Percentiles rank a stretch among this genome's conserved stretches.
These are phyloP conservation scores for Gari tellinella DNA, from an alignment of 2,888 invertebrate genomes.

Conservation along the genomic window DNA sequence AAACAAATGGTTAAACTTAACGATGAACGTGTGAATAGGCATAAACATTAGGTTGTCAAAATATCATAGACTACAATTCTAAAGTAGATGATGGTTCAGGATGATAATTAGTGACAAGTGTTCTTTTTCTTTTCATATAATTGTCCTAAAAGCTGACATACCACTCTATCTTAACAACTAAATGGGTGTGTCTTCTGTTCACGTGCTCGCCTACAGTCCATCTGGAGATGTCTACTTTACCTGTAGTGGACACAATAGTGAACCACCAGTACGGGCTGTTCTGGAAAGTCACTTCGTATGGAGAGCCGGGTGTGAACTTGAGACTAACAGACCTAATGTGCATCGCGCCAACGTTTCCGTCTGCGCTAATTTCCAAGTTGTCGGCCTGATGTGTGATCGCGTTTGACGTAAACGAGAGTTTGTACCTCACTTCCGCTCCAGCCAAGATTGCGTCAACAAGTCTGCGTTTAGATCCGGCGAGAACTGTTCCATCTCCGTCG, in stretches of 20 bases:
- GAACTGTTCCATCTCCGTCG: slow-evolving; percentile 38
- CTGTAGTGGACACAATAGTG: slow-evolving; percentile 55
- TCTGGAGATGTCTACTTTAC: slow-evolving; percentile 58
- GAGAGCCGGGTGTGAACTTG: slow-evolving; percentile 51
- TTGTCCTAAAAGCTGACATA: slow-evolving; percentile 36
- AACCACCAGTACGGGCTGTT: slow-evolving; percentile 62
- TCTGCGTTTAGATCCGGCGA: slow-evolving; percentile 43
- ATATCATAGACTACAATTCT: too few species aligned
- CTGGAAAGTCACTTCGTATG: slow-evolving; percentile 57
- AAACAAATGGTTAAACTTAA: too few species aligned
- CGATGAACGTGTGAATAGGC: too few species aligned
- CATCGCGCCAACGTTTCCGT: slow-evolving; percentile 61
- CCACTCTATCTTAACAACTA: slow-evolving; percentile 55
- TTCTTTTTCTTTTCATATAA: too few species aligned
- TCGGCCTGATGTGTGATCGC: slow-evolving; percentile 58
- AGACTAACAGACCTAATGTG: slow-evolving; percentile 59
- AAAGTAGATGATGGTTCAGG: too few species aligned
- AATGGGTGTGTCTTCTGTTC: slow-evolving; percentile 55
- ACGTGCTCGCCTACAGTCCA: slow-evolving; percentile 64
- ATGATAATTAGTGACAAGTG: too few species aligned
- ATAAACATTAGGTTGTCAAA: too few species aligned
- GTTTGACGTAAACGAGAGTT: slow-evolving; percentile 48
- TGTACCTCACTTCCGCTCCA: slow-evolving; percentile 59
- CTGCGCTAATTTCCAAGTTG: slow-evolving; percentile 55
- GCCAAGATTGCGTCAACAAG: slow-evolving; percentile 45